phyloP scores from a whole-genome alignment of 2,888 invertebrate genomes.

The Ophonus ardosiacus region DNA sequence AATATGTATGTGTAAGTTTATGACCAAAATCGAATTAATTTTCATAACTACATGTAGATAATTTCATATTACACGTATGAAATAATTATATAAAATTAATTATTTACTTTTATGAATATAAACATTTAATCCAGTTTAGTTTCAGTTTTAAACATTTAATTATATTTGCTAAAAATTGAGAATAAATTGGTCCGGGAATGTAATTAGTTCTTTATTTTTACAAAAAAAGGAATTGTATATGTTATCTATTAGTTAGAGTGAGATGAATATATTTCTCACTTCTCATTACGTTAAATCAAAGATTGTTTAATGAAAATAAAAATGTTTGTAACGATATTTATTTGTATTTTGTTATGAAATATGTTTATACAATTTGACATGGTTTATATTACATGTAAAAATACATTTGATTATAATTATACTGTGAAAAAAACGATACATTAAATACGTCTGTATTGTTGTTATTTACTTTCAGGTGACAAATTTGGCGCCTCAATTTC shows the following conservation, averaged over 20 bases:
- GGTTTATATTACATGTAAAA: background rate
- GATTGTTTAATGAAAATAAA: slow-evolving; percentile 13
- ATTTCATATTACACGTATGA: background rate
- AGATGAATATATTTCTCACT: background rate
- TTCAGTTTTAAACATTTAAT: background rate
- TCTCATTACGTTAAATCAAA: background rate
- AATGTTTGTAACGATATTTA: background rate
- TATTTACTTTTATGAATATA: background rate
- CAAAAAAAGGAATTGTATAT: background rate
- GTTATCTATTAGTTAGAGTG: background rate
- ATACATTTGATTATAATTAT: background rate
- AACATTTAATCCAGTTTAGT: background rate
- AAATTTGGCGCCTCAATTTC: slow-evolving; percentile 23
- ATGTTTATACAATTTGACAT: background rate
- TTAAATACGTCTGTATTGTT: background rate
- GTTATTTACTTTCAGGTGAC: background rate
- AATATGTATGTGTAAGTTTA: background rate
- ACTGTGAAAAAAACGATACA: background rate
- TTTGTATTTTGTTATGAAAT: background rate
- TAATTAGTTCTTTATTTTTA: slow-evolving; percentile 27
- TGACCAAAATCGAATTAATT: background rate
- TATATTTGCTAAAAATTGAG: background rate
- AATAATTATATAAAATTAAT: slow-evolving; percentile 3
- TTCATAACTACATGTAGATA: background rate
- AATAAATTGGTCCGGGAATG: background rate